phyloP scores from a whole-genome alignment of 2,113 vertebrate genomes.

The Trachemys scripta region DNA sequence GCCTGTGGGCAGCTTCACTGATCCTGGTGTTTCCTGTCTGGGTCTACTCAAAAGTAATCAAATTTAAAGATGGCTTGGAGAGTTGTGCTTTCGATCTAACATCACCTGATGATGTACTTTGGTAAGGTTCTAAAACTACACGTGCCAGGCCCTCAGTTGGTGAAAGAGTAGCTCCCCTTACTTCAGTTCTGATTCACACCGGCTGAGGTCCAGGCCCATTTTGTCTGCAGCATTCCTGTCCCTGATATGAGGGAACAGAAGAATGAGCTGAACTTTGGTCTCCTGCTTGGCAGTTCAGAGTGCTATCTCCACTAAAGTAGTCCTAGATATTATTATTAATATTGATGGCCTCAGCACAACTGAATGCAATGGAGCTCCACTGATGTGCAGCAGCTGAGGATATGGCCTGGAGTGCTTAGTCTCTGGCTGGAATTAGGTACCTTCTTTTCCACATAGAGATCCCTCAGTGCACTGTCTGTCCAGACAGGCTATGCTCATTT shows the following conservation, averaged over 20 bases:
- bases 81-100: constrained; percentile 79
- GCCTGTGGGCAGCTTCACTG: constrained; percentile 71
- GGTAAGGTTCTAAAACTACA: constrained; percentile 38
- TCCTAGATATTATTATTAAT: not conserved
- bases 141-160: not conserved
- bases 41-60: constrained; percentile 78
- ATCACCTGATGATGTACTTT: constrained; percentile 71
- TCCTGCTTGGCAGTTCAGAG: not conserved
- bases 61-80: constrained; percentile 78
- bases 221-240: not conserved
- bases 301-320: not conserved
- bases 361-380: not conserved
- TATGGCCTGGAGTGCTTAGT: not conserved
- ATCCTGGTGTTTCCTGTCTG: constrained; percentile 74
- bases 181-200: not conserved
- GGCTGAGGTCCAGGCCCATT: not conserved
- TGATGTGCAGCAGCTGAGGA: fast-evolving
- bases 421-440: not conserved
- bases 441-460: not conserved
- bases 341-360: fast-evolving
- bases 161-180: not conserved
- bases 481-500: not conserved
- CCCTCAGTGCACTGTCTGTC: not conserved
- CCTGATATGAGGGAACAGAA: not conserved
- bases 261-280: not conserved